phyloP scores from a whole-genome alignment of 2,888 invertebrate genomes.

The Coelopa pilipes region DNA sequence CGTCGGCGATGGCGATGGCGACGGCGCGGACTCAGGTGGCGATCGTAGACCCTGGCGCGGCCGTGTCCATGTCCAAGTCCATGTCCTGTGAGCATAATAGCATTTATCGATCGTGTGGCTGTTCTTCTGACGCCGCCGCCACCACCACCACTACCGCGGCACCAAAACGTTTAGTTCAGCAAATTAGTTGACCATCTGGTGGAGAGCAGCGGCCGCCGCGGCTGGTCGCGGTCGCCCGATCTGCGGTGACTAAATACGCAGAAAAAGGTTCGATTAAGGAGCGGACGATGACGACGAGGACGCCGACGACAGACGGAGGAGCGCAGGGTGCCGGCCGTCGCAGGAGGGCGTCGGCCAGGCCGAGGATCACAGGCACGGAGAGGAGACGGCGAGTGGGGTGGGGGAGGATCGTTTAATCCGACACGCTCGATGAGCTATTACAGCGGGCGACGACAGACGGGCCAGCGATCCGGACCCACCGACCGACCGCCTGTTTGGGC shows the following conservation, averaged over 20 bases:
- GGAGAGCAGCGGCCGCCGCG: conserved; percentile 2
- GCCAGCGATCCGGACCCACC: conserved; percentile 7
- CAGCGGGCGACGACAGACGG: conserved; percentile 30
- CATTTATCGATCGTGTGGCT: conserved; percentile 15
- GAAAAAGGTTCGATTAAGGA: conserved; percentile 37
- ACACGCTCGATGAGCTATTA: conserved; percentile 38
- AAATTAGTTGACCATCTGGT: conserved; percentile 36
- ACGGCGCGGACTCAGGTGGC: background rate
- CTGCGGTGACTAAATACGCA: conserved; percentile 30
- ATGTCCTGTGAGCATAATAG: conserved; percentile 26
- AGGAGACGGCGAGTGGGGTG: background rate
- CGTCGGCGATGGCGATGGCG: background rate
- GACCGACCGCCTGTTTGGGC: conserved; percentile 12
- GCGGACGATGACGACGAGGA: background rate
- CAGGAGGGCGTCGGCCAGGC: too few species aligned
- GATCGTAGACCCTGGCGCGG: background rate
- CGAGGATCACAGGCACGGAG: too few species aligned
- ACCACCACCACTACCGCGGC: background rate
- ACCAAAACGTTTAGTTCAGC: conserved; percentile 31
- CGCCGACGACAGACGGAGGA: background rate
- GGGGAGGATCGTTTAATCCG: conserved; percentile 35
- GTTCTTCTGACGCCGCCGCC: background rate
- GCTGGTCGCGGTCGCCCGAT: conserved; percentile 6
- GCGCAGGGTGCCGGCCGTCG: background rate
- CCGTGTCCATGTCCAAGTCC: conserved; percentile 11